A percentile compares a stretch with the other conserved stretches of the same genome.
phyloP scores from a whole-genome alignment of 2,797 vertebrate genomes.

The Notoglanidium macrostoma region DNA sequence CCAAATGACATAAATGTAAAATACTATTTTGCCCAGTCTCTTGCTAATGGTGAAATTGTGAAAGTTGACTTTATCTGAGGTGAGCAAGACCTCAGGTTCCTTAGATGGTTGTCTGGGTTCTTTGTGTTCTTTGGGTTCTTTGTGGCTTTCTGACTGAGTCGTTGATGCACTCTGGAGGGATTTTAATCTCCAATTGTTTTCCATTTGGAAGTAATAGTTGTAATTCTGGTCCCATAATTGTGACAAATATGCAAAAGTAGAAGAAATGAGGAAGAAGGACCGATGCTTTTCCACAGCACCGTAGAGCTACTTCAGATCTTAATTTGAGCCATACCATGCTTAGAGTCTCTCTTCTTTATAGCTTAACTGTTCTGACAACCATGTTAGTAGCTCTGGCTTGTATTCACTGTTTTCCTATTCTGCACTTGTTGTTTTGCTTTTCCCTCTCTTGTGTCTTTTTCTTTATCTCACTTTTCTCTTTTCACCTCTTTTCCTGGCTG shows the following conservation, averaged over 20 bases:
- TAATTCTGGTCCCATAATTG: not conserved
- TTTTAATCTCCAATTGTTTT: not conserved
- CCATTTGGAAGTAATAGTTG: not conserved
- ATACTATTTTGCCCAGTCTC: not conserved
- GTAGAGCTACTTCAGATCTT: not conserved
- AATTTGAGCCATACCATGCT: not conserved
- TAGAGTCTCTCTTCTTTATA: not conserved
- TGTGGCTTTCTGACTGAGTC: not conserved
- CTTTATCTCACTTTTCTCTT: slow-evolving; percentile 45
- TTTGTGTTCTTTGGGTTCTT: slow-evolving; percentile 1
- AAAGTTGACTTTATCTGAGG: not conserved
- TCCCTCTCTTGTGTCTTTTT: slow-evolving; percentile 15
- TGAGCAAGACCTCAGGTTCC: not conserved
- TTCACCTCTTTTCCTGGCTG: slow-evolving; percentile 16
- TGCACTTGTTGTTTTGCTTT: slow-evolving; percentile 14
- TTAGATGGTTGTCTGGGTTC: not conserved
- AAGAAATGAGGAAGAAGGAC: not conserved
- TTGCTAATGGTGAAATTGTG: not conserved
- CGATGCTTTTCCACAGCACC: not conserved
- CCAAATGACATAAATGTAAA: no score
- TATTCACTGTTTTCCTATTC: slow-evolving; percentile 7
- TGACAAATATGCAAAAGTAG: not conserved
- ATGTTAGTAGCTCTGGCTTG: not conserved
- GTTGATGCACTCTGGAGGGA: not conserved
- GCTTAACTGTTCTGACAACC: no score